These are phyloP conservation scores for Drosophila mayri DNA, from an alignment of 1,140 invertebrate species.

Conservation along the genomic window DNA sequence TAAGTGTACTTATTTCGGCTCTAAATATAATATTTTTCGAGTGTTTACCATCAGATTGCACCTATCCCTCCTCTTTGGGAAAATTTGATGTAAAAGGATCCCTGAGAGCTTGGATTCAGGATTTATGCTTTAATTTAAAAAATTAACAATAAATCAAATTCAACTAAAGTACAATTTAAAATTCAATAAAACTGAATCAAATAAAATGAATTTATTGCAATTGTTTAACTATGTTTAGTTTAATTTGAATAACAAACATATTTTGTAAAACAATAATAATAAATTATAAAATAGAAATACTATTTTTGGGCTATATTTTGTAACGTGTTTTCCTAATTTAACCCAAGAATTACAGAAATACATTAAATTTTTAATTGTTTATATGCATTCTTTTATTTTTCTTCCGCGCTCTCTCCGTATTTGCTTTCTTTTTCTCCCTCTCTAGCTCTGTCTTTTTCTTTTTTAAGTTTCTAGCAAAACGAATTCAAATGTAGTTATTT, in stretches of 20 bases:
- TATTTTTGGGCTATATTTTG: too few species aligned
- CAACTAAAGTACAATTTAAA: neutral
- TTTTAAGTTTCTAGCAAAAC: conserved; percentile 32
- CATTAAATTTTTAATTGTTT: conserved; percentile 26
- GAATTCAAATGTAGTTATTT: conserved; percentile 38
- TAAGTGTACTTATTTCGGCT: too few species aligned
- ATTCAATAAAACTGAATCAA: neutral
- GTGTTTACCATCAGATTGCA: too few species aligned
- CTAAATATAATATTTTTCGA: too few species aligned
- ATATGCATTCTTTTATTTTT: conserved; percentile 45
- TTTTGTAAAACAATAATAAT: neutral
- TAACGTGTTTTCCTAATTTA: too few species aligned
- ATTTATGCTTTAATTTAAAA: neutral
- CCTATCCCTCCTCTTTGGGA: too few species aligned
- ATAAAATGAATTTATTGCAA: neutral
- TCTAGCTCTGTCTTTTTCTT: conserved; percentile 19
- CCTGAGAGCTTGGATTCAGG: too few species aligned
- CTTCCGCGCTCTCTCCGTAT: neutral
- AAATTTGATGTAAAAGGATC: too few species aligned
- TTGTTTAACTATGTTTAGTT: neutral
- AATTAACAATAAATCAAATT: neutral
- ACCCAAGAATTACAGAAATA: conserved; percentile 5
- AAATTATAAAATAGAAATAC: neutral
- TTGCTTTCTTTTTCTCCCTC: neutral
- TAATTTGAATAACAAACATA: neutral